Evolutionary conservation across 2,113 vertebrate genomes (phyloP).

Genomic region (Onychostoma macrolepis): DNA sequence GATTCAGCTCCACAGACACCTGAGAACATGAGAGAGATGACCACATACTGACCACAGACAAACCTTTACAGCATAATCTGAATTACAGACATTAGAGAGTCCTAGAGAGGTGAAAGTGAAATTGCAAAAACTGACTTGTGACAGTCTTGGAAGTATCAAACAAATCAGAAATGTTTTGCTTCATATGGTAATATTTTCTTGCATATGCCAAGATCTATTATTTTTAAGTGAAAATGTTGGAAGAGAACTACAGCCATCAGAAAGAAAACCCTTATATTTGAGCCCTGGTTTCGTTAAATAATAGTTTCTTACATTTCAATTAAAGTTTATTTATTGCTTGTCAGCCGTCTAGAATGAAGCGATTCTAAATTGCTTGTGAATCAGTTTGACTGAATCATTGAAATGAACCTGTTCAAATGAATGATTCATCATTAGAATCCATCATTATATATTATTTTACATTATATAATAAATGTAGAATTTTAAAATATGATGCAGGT

Average conservation of each 20-base stretch:
- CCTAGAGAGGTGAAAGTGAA: not conserved
- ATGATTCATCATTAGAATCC: not conserved
- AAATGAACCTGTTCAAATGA: not conserved
- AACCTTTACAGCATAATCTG: not conserved
- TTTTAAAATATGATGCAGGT: not conserved
- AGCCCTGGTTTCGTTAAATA: not conserved
- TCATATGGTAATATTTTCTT: not conserved
- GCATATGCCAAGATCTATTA: too few relatives aligned
- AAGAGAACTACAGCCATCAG: not conserved
- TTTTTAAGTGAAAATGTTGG: not conserved
- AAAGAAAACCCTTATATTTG: not conserved
- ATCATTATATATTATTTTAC: not conserved
- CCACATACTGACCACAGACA: not conserved
- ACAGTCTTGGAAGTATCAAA: not conserved
- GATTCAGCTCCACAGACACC: slow-evolving; percentile 81
- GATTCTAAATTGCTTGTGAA: not conserved
- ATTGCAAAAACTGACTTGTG: not conserved
- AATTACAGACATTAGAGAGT: too few relatives aligned
- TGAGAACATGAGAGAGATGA: slow-evolving; percentile 50
- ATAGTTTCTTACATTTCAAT: not conserved
- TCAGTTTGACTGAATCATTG: not conserved
- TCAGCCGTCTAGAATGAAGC: not conserved
- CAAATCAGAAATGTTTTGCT: not conserved
- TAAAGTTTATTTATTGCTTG: not conserved
- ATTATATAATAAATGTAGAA: not conserved